These are phyloP conservation scores for Monoplex corrugatus DNA, from an alignment of 2,888 invertebrate species.

Conservation along the genomic window DNA sequence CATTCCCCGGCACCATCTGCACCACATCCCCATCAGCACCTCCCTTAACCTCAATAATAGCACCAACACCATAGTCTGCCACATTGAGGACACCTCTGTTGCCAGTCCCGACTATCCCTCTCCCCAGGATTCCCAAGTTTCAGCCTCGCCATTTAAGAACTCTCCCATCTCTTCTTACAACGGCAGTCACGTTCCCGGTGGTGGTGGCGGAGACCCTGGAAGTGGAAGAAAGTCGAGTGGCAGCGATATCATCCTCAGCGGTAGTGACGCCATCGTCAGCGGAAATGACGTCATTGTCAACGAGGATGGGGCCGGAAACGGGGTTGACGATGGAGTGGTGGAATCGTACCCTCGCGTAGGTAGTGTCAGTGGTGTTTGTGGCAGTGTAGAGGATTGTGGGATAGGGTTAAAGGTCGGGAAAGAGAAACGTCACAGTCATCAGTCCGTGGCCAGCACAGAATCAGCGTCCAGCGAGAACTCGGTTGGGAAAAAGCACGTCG, in stretches of 20 bases:
- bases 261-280: slow-evolving; percentile 10
- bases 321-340: no score
- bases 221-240: neutral
- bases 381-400: neutral
- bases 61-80: slow-evolving; percentile 2
- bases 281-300: slow-evolving; percentile 30
- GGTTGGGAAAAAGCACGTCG: neutral
- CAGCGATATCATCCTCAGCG: neutral
- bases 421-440: slow-evolving; percentile 35
- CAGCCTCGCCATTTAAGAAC: neutral
- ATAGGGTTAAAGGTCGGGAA: neutral
- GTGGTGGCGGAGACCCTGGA: neutral
- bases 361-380: neutral
- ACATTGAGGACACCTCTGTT: neutral
- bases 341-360: neutral
- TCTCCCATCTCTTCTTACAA: neutral
- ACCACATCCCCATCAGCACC: neutral
- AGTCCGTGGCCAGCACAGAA: slow-evolving; percentile 37
- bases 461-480: slow-evolving; percentile 35
- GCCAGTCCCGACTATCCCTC: no score
- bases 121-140: neutral
- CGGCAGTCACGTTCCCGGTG: neutral
- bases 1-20: neutral
- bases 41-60: neutral
- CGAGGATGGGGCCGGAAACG: neutral